phyloP scores from a whole-genome alignment of 2,797 vertebrate genomes.

The Gymnopithys bicolor region DNA sequence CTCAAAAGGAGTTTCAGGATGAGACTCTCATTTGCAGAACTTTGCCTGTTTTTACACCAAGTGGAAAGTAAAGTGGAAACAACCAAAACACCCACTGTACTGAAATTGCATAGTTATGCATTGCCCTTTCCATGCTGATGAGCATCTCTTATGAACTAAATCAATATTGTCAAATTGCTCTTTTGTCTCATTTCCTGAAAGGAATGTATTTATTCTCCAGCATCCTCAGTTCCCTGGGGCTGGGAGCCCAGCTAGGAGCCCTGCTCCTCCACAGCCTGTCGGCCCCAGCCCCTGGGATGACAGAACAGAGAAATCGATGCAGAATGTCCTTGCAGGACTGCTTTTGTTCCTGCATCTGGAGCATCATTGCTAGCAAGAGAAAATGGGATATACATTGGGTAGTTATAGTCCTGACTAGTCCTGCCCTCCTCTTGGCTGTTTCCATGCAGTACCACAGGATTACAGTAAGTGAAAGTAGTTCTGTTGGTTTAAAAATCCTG shows the following conservation, averaged over 20 bases:
- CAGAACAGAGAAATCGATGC: neutral
- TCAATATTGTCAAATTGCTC: conserved; percentile 12
- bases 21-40: neutral
- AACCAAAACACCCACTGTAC: neutral
- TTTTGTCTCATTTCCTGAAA: neutral
- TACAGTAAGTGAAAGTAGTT: neutral
- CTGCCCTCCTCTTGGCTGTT: neutral
- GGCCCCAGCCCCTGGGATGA: neutral
- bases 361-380: neutral
- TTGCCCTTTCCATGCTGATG: conserved; percentile 47
- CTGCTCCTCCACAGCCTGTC: neutral
- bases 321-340: neutral
- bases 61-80: neutral
- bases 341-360: neutral
- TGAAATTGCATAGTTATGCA: conserved; percentile 53
- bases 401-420: neutral
- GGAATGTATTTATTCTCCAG: conserved; percentile 27
- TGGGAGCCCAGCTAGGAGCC: neutral
- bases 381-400: neutral
- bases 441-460: neutral
- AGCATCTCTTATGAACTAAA: conserved; percentile 30
- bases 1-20: neutral
- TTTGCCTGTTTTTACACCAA: neutral
- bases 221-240: neutral
- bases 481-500: neutral